Evolutionary conservation across 2,113 vertebrate species (phyloP).

Genomic region (Psittacus erithacus): DNA sequence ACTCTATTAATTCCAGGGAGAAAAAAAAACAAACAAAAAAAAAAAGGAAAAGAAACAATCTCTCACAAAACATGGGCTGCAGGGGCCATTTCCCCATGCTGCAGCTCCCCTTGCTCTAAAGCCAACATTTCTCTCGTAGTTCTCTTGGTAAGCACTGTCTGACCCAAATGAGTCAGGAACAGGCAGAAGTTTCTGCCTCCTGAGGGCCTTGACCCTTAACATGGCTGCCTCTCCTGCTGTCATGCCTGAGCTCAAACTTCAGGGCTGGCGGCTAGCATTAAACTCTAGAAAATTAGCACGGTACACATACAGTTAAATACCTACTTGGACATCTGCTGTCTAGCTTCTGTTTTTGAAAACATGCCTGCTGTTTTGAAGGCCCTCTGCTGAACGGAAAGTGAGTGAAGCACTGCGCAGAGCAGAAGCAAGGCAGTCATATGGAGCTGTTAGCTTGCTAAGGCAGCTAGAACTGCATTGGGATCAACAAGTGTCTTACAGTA

Average conservation of each 20-base stretch:
- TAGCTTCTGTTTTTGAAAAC: neutral
- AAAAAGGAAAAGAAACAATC: neutral
- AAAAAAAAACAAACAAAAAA: accelerated
- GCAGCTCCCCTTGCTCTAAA: neutral
- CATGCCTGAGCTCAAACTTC: neutral
- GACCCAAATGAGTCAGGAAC: constrained; percentile 21
- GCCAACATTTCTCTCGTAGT: neutral
- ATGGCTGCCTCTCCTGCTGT: neutral
- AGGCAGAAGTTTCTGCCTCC: neutral
- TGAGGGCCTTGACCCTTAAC: neutral
- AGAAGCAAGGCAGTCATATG: neutral
- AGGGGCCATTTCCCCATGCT: neutral
- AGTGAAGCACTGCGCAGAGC: neutral
- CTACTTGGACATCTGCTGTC: neutral
- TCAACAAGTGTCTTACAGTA: neutral
- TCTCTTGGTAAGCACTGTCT: neutral
- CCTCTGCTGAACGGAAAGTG: neutral
- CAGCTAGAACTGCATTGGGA: neutral
- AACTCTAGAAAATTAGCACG: neutral
- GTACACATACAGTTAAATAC: neutral
- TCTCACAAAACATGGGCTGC: constrained; percentile 14
- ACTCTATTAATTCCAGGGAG: neutral
- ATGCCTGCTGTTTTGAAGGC: neutral
- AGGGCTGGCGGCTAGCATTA: neutral
- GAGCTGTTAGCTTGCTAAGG: neutral